Evolutionary conservation across 2,113 vertebrate species (phyloP).

Genomic region (Psephotus haematonotus): DNA sequence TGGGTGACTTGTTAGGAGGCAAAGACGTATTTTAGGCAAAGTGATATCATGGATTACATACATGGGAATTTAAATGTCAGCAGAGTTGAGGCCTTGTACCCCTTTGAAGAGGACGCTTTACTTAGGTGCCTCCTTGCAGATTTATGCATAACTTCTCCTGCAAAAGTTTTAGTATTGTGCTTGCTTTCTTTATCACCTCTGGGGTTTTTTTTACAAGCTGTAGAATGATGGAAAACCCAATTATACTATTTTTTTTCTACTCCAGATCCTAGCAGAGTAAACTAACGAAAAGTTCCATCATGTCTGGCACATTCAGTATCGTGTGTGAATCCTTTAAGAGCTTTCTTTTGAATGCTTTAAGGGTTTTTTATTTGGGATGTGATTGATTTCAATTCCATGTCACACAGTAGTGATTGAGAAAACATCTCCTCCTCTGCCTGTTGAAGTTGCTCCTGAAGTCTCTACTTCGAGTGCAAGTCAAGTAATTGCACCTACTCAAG

Average conservation of each 20-base stretch:
- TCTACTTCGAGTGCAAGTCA: constrained; percentile 90
- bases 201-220: neutral
- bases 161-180: neutral
- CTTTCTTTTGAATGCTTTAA: neutral
- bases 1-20: neutral
- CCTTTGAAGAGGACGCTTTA: neutral
- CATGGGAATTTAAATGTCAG: neutral
- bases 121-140: neutral
- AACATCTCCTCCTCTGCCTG: constrained; percentile 88
- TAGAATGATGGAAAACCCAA: neutral
- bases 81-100: neutral
- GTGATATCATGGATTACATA: neutral
- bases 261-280: neutral
- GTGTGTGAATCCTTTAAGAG: neutral
- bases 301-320: neutral
- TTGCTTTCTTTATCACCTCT: neutral
- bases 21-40: neutral
- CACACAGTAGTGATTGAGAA: constrained; percentile 87
- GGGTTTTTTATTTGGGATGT: neutral
- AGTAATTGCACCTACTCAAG: constrained; percentile 91
- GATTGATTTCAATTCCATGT: constrained; percentile 50
- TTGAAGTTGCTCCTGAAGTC: constrained; percentile 85
- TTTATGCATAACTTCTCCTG: neutral
- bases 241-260: neutral
- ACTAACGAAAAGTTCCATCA: neutral